These are phyloP conservation scores for Telmatochromis bifrenatus DNA, from an alignment of 2,113 vertebrate genomes.

Conservation along the genomic window DNA sequence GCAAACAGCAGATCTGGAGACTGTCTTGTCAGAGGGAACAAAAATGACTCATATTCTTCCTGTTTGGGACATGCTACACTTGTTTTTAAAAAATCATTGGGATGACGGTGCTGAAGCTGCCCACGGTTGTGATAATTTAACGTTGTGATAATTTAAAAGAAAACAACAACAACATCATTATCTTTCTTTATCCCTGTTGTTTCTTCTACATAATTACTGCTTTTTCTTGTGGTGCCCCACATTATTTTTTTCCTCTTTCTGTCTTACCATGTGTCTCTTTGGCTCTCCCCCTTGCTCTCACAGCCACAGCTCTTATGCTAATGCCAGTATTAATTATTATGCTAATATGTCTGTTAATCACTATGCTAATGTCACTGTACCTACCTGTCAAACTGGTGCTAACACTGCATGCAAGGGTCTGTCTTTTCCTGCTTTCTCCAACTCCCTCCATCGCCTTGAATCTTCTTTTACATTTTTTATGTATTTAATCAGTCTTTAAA, in stretches of 20 bases:
- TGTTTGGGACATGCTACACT: background rate
- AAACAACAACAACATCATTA: background rate
- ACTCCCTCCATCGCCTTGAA: background rate
- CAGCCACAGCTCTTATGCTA: slow-evolving; percentile 20
- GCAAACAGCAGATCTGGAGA: background rate
- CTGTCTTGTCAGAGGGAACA: background rate
- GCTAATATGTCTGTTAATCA: slow-evolving; percentile 32
- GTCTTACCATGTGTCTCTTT: background rate
- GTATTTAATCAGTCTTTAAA: background rate
- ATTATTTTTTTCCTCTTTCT: background rate
- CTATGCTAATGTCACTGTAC: slow-evolving; percentile 19
- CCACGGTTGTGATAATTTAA: background rate
- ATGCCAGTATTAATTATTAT: slow-evolving; percentile 34
- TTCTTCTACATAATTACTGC: background rate
- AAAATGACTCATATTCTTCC: background rate
- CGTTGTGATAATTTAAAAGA: background rate
- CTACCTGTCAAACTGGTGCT: background rate
- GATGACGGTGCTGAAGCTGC: background rate
- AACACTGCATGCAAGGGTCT: background rate
- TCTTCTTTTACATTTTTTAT: background rate
- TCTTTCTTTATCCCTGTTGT: background rate
- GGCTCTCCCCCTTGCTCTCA: background rate
- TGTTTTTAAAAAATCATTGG: background rate
- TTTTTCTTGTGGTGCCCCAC: background rate
- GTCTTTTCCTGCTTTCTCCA: background rate